Base-by-base conservation (phyloP, 1,140 invertebrate species). In the Papilio aristodemus region DNA sequence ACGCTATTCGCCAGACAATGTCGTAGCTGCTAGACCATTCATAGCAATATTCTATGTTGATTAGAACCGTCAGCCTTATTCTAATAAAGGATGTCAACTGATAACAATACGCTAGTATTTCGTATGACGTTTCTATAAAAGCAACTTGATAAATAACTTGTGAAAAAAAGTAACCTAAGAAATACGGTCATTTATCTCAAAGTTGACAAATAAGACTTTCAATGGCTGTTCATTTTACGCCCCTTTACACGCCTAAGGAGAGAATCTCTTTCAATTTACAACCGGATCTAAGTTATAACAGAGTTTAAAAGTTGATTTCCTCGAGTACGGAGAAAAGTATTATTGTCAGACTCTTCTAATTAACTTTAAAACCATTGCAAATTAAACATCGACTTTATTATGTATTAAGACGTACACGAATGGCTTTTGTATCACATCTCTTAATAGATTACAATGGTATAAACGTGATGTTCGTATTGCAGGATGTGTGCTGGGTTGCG, bases 231-330 rank as follows among this genome's bases (percentile, higher is more conserved):
- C 1, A 39, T 39, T 13, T 39, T 39, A 39, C 4, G 38, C 13
- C 13, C 13, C 13, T 13, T 39, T 13, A 13, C 10, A 4, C n/a
- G n/a, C n/a, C n/a, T n/a, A n/a, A n/a, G n/a, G 11, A 38, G 11
- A 1, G 6, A 46, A 46, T 54, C 8, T 22, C 10, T 22, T 54
- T 54, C 19, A 54, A 54, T 25, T 54, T 54, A 22, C 22, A 50
- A 54, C 10, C 10, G 19, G 19, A 54, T 25, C 0, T 54, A 54
- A 54, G 3, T 22, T 54, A 25, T 22, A 13, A 25, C 46, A 2
- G 43, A 19, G 46, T 50, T 22, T 50, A 10, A 50, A 50, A 46
- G n/a, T 46, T 46, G 46, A 50, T 50, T 22, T 50, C 1, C 46
- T 11, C 11, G 17, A 22, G 10, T 8, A 22, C 3, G 46, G 19